These are phyloP conservation scores for Struthidea cinerea DNA, from an alignment of 2,113 vertebrate genomes.

Conservation along the genomic window DNA sequence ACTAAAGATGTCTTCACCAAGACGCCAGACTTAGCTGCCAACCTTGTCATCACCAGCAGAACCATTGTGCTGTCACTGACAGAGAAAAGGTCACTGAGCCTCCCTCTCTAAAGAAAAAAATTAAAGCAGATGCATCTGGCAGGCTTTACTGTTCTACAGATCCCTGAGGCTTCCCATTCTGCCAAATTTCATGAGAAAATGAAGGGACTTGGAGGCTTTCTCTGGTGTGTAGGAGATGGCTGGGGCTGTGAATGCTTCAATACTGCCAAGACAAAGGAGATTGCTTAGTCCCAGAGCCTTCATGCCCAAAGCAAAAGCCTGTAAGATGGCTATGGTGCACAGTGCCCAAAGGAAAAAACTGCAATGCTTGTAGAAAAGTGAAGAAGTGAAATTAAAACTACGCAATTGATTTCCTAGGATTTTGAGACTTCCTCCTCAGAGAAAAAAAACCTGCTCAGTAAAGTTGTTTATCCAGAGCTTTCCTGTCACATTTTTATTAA, in stretches of 20 bases:
- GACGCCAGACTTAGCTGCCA: not conserved
- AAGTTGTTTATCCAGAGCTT: not conserved
- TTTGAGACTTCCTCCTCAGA: not conserved
- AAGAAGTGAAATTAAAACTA: not conserved
- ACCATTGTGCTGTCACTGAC: not conserved
- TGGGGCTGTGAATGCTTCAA: not conserved
- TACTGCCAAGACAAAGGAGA: not conserved
- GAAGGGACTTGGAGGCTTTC: not conserved
- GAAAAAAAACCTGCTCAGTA: not conserved
- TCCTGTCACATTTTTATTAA: not conserved
- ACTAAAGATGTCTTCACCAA: not conserved
- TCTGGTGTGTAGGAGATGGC: not conserved
- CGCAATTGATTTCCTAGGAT: not conserved
- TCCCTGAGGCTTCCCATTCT: not conserved
- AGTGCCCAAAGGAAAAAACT: not conserved
- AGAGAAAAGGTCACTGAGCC: not conserved
- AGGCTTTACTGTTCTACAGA: not conserved
- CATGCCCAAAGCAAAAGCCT: not conserved
- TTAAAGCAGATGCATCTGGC: not conserved
- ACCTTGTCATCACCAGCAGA: not conserved
- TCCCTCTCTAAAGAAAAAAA: not conserved
- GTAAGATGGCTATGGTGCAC: not conserved
- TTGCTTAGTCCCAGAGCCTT: not conserved
- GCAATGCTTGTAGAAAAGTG: not conserved
- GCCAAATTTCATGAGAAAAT: not conserved